These are phyloP conservation scores for Drosophila melanica DNA, from an alignment of 1,140 invertebrate species.

Conservation along the genomic window DNA sequence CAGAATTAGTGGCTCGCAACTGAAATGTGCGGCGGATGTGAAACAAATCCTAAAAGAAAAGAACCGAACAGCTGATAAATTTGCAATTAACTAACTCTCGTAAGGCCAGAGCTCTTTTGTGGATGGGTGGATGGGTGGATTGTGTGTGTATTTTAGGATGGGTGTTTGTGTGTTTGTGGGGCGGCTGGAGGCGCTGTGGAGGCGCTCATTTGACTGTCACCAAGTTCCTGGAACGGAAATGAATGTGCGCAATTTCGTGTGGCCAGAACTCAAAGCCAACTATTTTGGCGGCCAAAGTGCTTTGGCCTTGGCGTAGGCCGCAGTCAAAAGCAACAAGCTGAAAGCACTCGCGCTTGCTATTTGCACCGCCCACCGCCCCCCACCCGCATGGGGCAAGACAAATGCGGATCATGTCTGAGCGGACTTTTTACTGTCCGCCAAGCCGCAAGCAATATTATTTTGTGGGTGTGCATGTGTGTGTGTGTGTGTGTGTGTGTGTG, in stretches of 20 bases:
- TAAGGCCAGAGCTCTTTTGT: background rate
- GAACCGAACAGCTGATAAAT: constrained; percentile 28
- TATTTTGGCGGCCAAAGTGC: constrained; percentile 37
- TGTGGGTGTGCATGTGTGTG: background rate
- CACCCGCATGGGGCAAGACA: constrained; percentile 14
- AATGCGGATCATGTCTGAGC: constrained; percentile 28
- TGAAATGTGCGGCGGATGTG: too few species aligned
- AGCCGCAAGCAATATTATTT: constrained; percentile 10
- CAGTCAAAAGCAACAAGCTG: constrained; percentile 35
- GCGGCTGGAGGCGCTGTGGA: background rate
- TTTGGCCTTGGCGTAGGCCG: constrained; percentile 24
- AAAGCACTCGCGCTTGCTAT: background rate
- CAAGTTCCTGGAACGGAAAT: constrained; percentile 60
- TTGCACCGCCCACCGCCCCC: background rate
- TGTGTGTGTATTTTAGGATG: too few species aligned
- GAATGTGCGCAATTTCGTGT: constrained; percentile 67
- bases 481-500: background rate
- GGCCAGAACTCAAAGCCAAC: constrained; percentile 39
- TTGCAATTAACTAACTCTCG: constrained; percentile 23
- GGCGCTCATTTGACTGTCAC: constrained; percentile 27
- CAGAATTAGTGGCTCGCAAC: too few species aligned
- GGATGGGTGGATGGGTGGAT: too few species aligned
- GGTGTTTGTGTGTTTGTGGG: too few species aligned
- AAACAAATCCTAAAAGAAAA: too few species aligned
- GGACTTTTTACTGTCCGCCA: constrained; percentile 27